Base-by-base conservation (phyloP, 2,113 vertebrate species). In the Micronycteris hirsuta region DNA sequence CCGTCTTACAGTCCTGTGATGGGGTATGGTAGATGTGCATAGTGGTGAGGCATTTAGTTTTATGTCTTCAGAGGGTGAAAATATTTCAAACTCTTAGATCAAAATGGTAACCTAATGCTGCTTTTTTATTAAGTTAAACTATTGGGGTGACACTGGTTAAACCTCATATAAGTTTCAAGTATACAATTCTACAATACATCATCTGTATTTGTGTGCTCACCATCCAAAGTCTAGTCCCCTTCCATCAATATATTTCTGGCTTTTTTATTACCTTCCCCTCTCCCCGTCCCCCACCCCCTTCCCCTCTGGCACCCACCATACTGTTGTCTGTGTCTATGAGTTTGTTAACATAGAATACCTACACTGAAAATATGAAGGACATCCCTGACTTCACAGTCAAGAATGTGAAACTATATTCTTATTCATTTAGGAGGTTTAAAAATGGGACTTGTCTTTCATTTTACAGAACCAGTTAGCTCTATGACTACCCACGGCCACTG, bases 271-370 rank as follows among this genome's bases (percentile, higher is more conserved):
- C 36, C 16, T 81, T 24, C 17, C 15, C 54, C 3, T 41, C 54
- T n/a, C n/a, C n/a, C n/a, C n/a, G n/a, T n/a, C 54, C 14, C 7
- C 7, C 7, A 20, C 11, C 38, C 5, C 56, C 10, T 12, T 63
- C 24, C 41, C 56, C 16, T 31, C 28, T 81, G 20, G 20, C 28
- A 38, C 56, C 77, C 49, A 56, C n/a, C 24, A 74, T 4, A 9
- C 22, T 56, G 38, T 43, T 41, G 36, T 41, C 78, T 82, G 56
- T 43, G 80, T 82, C 56, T 33, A 63, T 63, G 80, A 45, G 38
- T 63, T 82, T 82, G 56, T 45, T 76, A 83, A 71, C 81, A 86
- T 63, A 87, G 67, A 93, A 78, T 73, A 94, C 84, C 54, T 94
- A 88, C 26, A 82, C 17, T 41, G 36, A 93, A 93, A 83, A 80